Conservation (phyloP, 2,113 vertebrate species). For the Furnarius figulus region DNA sequence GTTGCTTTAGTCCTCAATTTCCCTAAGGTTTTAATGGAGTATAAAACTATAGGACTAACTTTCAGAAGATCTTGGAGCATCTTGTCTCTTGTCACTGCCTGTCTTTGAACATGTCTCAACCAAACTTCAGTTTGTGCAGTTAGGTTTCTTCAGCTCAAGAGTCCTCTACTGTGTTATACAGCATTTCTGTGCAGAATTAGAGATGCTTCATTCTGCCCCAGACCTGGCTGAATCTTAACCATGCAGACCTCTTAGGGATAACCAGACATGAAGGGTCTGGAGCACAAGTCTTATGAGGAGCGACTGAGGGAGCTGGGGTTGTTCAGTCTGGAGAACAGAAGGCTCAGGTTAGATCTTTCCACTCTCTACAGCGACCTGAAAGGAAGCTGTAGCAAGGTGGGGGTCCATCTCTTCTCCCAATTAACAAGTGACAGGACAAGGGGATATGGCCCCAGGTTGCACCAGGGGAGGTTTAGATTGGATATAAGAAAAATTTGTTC, state of each 20-base stretch:
- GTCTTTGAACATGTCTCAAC: neutral
- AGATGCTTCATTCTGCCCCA: neutral
- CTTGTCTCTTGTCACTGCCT: neutral
- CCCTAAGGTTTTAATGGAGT: neutral
- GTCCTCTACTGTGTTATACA: neutral
- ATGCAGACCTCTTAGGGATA: neutral
- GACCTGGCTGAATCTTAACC: neutral
- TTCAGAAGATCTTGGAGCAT: neutral
- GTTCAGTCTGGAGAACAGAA: neutral
- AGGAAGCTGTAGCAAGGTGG: neutral
- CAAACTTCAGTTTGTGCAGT: neutral
- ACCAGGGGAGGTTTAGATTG: neutral
- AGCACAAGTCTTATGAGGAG: neutral
- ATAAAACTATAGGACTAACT: neutral
- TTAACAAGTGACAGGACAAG: neutral
- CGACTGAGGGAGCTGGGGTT: fast-evolving
- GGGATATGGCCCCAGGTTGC: neutral
- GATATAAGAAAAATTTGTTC: neutral
- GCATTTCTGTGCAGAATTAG: neutral
- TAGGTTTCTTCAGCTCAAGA: neutral
- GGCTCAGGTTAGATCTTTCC: neutral
- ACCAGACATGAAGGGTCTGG: neutral
- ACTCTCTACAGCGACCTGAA: neutral
- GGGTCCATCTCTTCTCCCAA: neutral
- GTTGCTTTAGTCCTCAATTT: neutral